Evolutionary conservation across 2,888 invertebrate genomes (phyloP), one percentile per base, ranked within the genome.

Genomic region (Geophilus truncorum): DNA sequence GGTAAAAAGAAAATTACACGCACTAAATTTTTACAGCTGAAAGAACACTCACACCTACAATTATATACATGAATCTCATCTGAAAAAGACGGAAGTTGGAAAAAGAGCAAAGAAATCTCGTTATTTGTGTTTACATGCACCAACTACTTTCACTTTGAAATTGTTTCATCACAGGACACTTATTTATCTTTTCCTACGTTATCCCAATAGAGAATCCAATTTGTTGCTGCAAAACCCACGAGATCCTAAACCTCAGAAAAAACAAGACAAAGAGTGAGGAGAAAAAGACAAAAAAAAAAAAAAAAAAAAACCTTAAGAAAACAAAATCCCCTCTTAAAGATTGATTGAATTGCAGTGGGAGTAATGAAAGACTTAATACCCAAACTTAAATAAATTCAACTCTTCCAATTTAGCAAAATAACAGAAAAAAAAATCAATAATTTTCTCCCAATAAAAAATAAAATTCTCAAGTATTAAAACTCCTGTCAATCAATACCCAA

Each of bases 11-110:
- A 70, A 70, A 70, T 70, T 70, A 70, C 70, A 70, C 70, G 28
- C 28, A 9, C 70, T 25, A 28, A 70, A 70, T 70, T 70, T 70
- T 70, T 70, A 70, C 70, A 28, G 70, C 70, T 70, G 70, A 70
- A 70, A 70, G 70, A 70, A 70, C 70, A 70, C 70, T n/a, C 28
- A 70, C 70, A 70, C 70, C 70, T 70, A 25, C 70, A 70, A 70
- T 70, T 70, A 70, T 70, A 70, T 9, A 70, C 25, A 3, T 2
- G 62, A 28, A 12, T 25, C 25, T 28, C 0, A 62, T n/a, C 9
- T 9, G 7, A 25, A 62, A 70, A 25, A 70, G 25, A 15, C 51
- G 51, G 28, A 70, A 70, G 70, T 70, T 70, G 28, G 12, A 28
- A 25, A 25, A 7, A 70, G 28, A 70, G 12, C 10, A 70, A 25